Percentiles rank a stretch among this genome's conserved stretches.
Evolutionary conservation across 2,797 vertebrate species (phyloP).

Genomic region (Cyprinella venusta): DNA sequence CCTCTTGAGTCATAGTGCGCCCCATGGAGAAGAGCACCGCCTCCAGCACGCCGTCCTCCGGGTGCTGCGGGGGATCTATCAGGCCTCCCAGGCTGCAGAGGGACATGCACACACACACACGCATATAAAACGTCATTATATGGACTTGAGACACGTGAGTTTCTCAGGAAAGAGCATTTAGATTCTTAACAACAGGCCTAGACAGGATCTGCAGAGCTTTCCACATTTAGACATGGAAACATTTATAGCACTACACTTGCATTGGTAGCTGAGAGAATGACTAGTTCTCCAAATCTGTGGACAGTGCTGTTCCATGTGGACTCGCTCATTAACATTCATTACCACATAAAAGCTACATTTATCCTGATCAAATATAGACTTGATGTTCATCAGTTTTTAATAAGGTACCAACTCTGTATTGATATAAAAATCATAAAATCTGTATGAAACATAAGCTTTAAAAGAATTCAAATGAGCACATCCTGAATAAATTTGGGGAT

Average conservation of each 20-base stretch:
- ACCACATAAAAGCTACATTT: neutral
- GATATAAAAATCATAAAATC: neutral
- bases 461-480: neutral
- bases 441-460: neutral
- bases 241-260: neutral
- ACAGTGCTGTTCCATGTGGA: neutral
- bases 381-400: neutral
- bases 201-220: neutral
- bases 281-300: neutral
- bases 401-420: neutral
- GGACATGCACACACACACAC: conserved; percentile 45
- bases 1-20: conserved; percentile 90
- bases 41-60: conserved; percentile 84
- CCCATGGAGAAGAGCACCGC: conserved; percentile 88
- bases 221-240: neutral
- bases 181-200: neutral
- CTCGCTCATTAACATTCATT: neutral
- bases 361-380: neutral
- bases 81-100: conserved; percentile 63
- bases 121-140: conserved; percentile 23
- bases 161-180: neutral
- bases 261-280: neutral
- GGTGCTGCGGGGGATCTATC: conserved; percentile 58
- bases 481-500: neutral
- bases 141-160: neutral